Evolutionary conservation across 1,140 invertebrate genomes (phyloP), one percentile per base, ranked within the genome.

Genomic region (Zaprionus lachaisei): DNA sequence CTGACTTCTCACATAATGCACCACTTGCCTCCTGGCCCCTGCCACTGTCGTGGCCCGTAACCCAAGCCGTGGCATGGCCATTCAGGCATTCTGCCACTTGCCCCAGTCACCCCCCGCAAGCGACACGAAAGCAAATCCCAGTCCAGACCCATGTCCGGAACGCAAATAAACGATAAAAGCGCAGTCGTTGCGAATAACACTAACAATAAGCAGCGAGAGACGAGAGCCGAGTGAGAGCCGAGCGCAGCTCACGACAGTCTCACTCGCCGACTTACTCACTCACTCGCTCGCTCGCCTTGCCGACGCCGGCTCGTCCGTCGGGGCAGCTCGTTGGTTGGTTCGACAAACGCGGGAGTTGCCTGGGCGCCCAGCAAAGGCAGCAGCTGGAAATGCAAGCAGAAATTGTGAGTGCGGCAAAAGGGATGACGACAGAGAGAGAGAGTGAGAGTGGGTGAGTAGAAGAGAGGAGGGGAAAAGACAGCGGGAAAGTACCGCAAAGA

Each of bases 81-180:
- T 67, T 37, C 38, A 31, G 71, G 31, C 34, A 57, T 41, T 38
- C 69, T 61, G 69, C 62, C 74, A 77, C 74, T 75, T 64, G 72
- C 26, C 76, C 64, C 63, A 76, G 73, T 76, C 72, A 57, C 41
- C 38, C 64, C 66, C 68, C 24, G 61, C 26, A 31, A 47, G 38
- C 67, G 38, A 72, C 63, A 62, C 76, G 75, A 70, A 73, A 70
- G 65, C 61, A 74, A 79, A 76, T 66, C 66, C 71, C 66, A 24
- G 51, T 62, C 71, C 66, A 37, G 41, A 58, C 60, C 72, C 81
- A 72, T 72, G 73, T 76, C 73, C 69, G 73, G 47, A 79, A 81
- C 81, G 77, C 81, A 87, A 87, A 89, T 87, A 87, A 89, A 89
- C 85, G 84, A 90, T 90, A 89, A 89, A 89, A 89, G 84, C 85